A percentile compares a stretch with the other conserved stretches of the same genome.
Conservation (phyloP, 2,113 vertebrate genomes). For the Onychostruthus taczanowskii region DNA sequence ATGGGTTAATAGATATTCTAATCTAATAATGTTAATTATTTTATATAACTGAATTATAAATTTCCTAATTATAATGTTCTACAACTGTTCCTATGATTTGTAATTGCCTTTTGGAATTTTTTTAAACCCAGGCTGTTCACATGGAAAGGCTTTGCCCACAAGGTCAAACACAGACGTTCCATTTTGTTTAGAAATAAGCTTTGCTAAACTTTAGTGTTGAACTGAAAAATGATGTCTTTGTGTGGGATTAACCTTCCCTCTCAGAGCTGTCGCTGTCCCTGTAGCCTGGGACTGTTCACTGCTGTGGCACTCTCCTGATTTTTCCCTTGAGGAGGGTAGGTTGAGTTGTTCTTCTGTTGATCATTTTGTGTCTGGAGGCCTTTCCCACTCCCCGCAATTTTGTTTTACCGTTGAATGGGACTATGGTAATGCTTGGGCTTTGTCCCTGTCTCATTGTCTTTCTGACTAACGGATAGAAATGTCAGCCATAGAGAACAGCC, state of each 20-base stretch:
- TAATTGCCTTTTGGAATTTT: not conserved
- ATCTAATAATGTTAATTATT: not conserved
- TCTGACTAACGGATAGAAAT: slow-evolving; percentile 55
- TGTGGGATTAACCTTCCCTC: slow-evolving; percentile 4
- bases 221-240: slow-evolving; percentile 18
- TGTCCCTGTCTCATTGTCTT: slow-evolving; percentile 53
- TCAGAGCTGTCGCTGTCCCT: not conserved
- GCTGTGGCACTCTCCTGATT: not conserved
- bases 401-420: slow-evolving; percentile 20
- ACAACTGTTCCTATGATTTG: not conserved
- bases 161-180: not conserved
- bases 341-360: slow-evolving; percentile 50
- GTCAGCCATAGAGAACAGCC: slow-evolving; percentile 51
- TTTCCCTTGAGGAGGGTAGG: not conserved
- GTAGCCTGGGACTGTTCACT: not conserved
- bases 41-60: not conserved
- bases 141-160: not conserved
- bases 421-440: slow-evolving; percentile 55
- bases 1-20: not conserved
- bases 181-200: slow-evolving; percentile 29
- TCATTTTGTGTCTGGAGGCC: slow-evolving; percentile 42
- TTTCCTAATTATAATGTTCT: not conserved
- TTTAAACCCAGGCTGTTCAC: not conserved
- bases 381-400: slow-evolving; percentile 49
- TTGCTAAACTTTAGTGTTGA: not conserved